These are phyloP conservation scores for Geotrupes spiniger DNA, from an alignment of 2,888 invertebrate species.

Conservation along the genomic window DNA sequence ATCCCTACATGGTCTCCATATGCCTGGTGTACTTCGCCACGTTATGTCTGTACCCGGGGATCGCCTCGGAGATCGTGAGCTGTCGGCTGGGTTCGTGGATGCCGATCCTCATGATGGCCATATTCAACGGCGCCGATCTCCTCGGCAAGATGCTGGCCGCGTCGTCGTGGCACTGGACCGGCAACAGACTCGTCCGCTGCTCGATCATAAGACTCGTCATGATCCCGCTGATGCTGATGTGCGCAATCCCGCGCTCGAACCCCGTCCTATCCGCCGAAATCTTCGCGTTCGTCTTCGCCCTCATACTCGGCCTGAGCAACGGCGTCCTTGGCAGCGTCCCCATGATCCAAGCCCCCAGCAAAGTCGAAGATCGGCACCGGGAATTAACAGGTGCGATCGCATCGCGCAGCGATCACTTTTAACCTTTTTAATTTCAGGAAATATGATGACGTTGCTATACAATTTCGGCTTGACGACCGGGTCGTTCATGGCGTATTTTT, in stretches of 20 bases:
- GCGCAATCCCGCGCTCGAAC: slow-evolving; percentile 72
- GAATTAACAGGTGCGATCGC: slow-evolving; percentile 75
- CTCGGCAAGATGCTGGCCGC: slow-evolving; percentile 79
- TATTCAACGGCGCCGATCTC: slow-evolving; percentile 84
- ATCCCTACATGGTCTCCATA: slow-evolving; percentile 89
- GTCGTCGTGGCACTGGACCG: slow-evolving; percentile 80
- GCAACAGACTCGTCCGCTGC: slow-evolving; percentile 67
- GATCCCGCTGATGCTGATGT: slow-evolving; percentile 78
- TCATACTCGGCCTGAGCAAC: slow-evolving; percentile 77
- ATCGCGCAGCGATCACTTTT: not conserved
- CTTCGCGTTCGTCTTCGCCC: slow-evolving; percentile 64
- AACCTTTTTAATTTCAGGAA: slow-evolving; percentile 58
- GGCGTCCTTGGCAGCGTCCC: slow-evolving; percentile 89
- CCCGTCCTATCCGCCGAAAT: slow-evolving; percentile 71
- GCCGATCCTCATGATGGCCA: slow-evolving; percentile 87
- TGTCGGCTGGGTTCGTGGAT: slow-evolving; percentile 84
- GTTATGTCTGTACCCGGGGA: slow-evolving; percentile 85
- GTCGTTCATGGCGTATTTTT: slow-evolving; percentile 77
- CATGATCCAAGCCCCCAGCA: slow-evolving; percentile 87
- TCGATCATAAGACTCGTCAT: slow-evolving; percentile 70
- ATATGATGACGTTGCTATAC: slow-evolving; percentile 91
- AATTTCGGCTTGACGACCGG: slow-evolving; percentile 84
- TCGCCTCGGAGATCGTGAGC: slow-evolving; percentile 83
- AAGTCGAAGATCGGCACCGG: slow-evolving; percentile 80
- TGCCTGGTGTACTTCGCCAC: slow-evolving; percentile 87